Evolutionary conservation across 2,888 invertebrate species (phyloP), one percentile per base, ranked within the genome.

Genomic region (Meandrusa payeni): DNA sequence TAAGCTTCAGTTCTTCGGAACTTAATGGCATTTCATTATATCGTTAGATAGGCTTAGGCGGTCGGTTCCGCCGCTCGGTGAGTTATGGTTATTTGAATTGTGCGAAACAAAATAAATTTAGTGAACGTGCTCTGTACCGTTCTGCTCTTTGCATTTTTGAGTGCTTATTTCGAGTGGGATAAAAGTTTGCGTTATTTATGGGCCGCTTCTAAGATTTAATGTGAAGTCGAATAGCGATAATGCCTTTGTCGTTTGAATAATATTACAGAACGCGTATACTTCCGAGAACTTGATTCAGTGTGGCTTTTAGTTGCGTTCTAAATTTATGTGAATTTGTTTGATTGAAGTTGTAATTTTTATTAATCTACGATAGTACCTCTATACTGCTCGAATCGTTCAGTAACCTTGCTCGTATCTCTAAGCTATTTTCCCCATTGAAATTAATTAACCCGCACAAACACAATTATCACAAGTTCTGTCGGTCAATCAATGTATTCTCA

Each of bases 81-180:
- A 87, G 65, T 87, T 86, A 87, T 87, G 87, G 87, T 87, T 87
- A 87, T 87, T 87, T 87, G 86, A 87, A 87, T 86, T 85, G 86
- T 86, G 69, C 77, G 85, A 86, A 86, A 86, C 87, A 86, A 86
- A 86, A 87, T 87, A 87, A 87, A 87, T 87, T 87, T 82, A 82
- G 74, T 75, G 82, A 82, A 87, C 87, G 87, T 87, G 87, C 85
- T 75, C 82, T 85, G 77, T 83, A 60, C 69, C 75, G 85, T 82
- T 83, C 79, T 85, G 85, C 86, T 85, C 83, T 86, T 86, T 87
- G 87, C 87, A 87, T 87, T 87, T 87, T 87, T 87, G 87, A 87
- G 87, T 87, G 87, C 87, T 87, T 87, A 87, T 87, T 87, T 87
- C 82, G 76, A 70, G 76, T 64, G 70, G 86, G 87, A 87, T 85